Evolutionary conservation across 2,113 vertebrate species (phyloP).

Genomic region (Dendropsophus ebraccatus): DNA sequence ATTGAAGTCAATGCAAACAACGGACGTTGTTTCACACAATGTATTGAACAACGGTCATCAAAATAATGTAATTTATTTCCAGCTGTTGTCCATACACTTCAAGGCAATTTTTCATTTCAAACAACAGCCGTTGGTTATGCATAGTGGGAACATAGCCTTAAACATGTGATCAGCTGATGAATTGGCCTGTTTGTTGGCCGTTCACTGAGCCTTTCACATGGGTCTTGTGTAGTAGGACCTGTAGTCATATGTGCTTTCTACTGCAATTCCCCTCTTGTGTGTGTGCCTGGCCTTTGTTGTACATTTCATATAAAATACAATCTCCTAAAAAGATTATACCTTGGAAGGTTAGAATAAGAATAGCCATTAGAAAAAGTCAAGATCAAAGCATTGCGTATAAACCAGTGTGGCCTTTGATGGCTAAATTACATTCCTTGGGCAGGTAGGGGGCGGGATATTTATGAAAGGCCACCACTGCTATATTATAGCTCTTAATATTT

Average conservation of each 20-base stretch:
- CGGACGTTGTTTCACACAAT: too few relatives aligned
- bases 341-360: not conserved
- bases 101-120: too few relatives aligned
- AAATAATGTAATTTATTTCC: too few relatives aligned
- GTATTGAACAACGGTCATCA: too few relatives aligned
- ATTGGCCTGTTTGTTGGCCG: too few relatives aligned
- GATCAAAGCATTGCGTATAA: slow-evolving; percentile 6
- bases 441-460: not conserved
- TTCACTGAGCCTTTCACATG: too few relatives aligned
- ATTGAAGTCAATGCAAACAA: too few relatives aligned
- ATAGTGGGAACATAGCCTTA: too few relatives aligned
- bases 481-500: not conserved
- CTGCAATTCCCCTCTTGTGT: not conserved
- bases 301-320: not conserved
- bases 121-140: too few relatives aligned
- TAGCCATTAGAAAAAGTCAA: slow-evolving; percentile 7
- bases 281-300: not conserved
- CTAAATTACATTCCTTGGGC: not conserved
- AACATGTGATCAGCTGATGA: too few relatives aligned
- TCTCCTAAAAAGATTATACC: slow-evolving; percentile 8
- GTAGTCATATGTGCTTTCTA: not conserved
- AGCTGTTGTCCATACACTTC: too few relatives aligned
- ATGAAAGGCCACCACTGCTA: not conserved
- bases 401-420: not conserved
- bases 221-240: not conserved